These are phyloP conservation scores for Spodoptera picta DNA, from an alignment of 2,888 invertebrate genomes.

Conservation along the genomic window DNA sequence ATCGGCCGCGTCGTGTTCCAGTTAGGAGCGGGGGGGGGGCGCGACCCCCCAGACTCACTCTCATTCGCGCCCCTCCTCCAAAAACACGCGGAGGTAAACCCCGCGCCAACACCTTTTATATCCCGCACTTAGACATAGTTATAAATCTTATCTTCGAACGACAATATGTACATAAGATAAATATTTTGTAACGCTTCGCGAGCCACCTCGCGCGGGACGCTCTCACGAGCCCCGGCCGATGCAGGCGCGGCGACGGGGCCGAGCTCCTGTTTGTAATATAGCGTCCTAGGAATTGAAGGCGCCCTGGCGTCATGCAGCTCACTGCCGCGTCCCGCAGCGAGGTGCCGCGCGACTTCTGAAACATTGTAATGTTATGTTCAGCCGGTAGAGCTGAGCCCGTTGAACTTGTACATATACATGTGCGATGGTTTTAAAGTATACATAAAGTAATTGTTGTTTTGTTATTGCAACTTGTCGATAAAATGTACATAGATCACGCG, in stretches of 20 bases:
- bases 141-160: conserved; percentile 86
- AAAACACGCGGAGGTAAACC: conserved; percentile 87
- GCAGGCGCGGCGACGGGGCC: conserved; percentile 18
- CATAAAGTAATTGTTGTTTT: conserved; percentile 79
- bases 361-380: conserved; percentile 79
- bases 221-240: conserved; percentile 16
- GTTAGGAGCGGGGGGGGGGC: conserved; percentile 92
- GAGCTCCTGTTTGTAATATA: conserved; percentile 63
- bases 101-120: conserved; percentile 72
- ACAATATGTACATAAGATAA: conserved; percentile 89
- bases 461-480: conserved; percentile 84
- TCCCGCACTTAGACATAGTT: conserved; percentile 78
- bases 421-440: conserved; percentile 82
- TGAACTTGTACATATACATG: conserved; percentile 81
- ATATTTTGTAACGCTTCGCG: conserved; percentile 84
- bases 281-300: conserved; percentile 78
- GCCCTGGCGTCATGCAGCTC: conserved; percentile 56
- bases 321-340: conserved; percentile 46
- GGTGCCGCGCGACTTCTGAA: conserved; percentile 74
- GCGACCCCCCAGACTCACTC: conserved; percentile 87
- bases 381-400: conserved; percentile 74
- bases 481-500: conserved; percentile 80
- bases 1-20: conserved; percentile 97
- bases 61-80: conserved; percentile 88
- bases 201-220: conserved; percentile 69